phyloP scores from a whole-genome alignment of 2,888 invertebrate species.

The Zaprionus obscuricornis region DNA sequence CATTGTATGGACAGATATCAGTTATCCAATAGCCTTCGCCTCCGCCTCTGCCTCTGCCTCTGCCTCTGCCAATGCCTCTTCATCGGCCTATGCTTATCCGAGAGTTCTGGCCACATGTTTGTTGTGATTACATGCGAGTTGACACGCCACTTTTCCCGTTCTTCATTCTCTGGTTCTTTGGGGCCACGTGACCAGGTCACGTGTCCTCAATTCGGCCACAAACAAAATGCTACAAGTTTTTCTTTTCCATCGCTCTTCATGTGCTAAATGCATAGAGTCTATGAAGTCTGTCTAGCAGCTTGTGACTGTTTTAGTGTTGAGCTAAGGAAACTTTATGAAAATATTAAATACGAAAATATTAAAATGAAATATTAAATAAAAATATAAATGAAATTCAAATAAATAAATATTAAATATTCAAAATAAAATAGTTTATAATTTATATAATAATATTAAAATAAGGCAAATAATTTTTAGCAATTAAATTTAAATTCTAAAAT shows the following conservation, averaged over 20 bases:
- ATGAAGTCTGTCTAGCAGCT: neutral
- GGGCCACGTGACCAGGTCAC: constrained; percentile 79
- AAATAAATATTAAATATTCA: no score
- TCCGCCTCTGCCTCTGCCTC: neutral
- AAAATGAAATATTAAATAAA: no score
- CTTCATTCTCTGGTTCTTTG: constrained; percentile 11
- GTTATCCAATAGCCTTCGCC: constrained; percentile 47
- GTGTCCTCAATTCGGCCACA: constrained; percentile 74
- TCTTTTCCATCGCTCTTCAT: neutral
- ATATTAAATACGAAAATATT: no score
- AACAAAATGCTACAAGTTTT: constrained; percentile 58
- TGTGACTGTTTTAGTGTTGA: no score
- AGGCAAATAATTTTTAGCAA: no score
- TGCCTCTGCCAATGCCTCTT: no score
- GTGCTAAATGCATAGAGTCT: neutral
- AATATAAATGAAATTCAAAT: no score
- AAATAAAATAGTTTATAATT: no score
- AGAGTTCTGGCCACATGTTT: constrained; percentile 57
- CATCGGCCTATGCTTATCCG: neutral
- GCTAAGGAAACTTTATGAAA: no score
- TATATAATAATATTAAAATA: no score
- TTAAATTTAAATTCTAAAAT: no score
- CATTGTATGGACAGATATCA: constrained; percentile 64
- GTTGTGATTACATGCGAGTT: constrained; percentile 75
- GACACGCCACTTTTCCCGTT: constrained; percentile 46